phyloP scores from a whole-genome alignment of 2,888 invertebrate genomes.

The Miltochrista miniata region DNA sequence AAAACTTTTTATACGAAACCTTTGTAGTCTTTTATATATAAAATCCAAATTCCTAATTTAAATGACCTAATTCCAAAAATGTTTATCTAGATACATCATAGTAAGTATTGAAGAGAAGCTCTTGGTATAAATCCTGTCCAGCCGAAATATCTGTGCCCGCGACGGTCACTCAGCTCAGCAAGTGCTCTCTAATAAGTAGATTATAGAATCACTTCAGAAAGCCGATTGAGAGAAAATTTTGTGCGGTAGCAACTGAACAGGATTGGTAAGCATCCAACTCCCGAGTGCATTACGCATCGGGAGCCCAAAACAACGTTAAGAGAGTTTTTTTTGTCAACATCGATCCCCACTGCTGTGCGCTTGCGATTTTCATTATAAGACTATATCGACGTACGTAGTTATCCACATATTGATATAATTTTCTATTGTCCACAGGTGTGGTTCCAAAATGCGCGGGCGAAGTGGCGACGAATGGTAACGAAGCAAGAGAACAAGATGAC shows the following conservation, averaged over 20 bases:
- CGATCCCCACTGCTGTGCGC: slow-evolving; percentile 46
- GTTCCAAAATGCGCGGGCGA: slow-evolving; percentile 97
- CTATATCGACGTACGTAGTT: slow-evolving; percentile 28
- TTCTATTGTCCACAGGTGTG: slow-evolving; percentile 90
- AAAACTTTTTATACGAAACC: no score
- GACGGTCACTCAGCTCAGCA: slow-evolving; percentile 56
- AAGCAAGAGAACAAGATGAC: slow-evolving; percentile 90
- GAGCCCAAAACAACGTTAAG: slow-evolving; percentile 42
- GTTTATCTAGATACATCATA: no score
- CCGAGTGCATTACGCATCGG: slow-evolving; percentile 47
- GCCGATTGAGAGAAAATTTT: slow-evolving; percentile 54
- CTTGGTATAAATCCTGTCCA: slow-evolving; percentile 22
- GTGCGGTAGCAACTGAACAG: slow-evolving; percentile 28
- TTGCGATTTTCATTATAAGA: slow-evolving; percentile 46
- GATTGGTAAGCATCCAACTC: slow-evolving; percentile 40
- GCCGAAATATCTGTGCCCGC: slow-evolving; percentile 41
- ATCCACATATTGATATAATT: slow-evolving; percentile 7
- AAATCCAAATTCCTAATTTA: no score
- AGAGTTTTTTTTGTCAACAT: slow-evolving; percentile 20
- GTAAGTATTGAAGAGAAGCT: no score
- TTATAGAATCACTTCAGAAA: slow-evolving; percentile 65
- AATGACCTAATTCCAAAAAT: no score
- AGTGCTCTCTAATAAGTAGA: slow-evolving; percentile 66
- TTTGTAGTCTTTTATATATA: no score
- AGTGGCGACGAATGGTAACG: slow-evolving; percentile 94